phyloP scores from a whole-genome alignment of 2,113 vertebrate species.

The Lota lota region DNA sequence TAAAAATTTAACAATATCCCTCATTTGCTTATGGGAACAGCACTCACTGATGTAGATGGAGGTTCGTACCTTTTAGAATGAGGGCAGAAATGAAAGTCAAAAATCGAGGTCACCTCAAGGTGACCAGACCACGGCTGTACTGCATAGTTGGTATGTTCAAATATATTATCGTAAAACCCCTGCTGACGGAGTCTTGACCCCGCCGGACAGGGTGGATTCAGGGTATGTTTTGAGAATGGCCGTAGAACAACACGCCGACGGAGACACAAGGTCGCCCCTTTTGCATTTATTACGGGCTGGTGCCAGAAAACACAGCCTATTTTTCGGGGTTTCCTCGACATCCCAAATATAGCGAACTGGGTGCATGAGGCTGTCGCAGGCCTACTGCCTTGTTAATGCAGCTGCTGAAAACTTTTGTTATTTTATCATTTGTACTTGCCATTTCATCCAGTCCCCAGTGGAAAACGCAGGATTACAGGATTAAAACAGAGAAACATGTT shows the following conservation, averaged over 20 bases:
- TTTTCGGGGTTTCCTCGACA: constrained; percentile 34
- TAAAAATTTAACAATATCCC: constrained; percentile 47
- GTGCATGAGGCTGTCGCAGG: constrained; percentile 62
- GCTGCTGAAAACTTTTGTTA: constrained; percentile 60
- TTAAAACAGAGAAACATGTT: constrained; percentile 38
- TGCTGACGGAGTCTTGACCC: constrained; percentile 63
- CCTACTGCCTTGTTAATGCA: constrained; percentile 67
- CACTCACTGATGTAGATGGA: constrained; percentile 28
- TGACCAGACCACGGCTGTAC: too few relatives aligned
- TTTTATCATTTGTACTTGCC: constrained; percentile 47
- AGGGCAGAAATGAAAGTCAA: constrained; percentile 43
- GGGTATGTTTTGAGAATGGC: constrained; percentile 64
- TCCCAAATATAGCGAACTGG: constrained; percentile 58
- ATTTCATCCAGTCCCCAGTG: constrained; percentile 43
- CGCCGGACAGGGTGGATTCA: constrained; percentile 51
- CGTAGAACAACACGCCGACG: constrained; percentile 47
- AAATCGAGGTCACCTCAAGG: constrained; percentile 3
- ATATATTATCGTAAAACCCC: constrained; percentile 45
- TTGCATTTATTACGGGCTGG: constrained; percentile 54
- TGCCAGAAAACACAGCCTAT: constrained; percentile 68
- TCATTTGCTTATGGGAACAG: constrained; percentile 58
- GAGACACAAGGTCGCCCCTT: constrained; percentile 54
- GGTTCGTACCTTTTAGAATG: constrained; percentile 49
- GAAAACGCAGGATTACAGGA: constrained; percentile 2
- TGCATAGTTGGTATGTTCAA: constrained; percentile 43